phyloP scores from a whole-genome alignment of 2,888 invertebrate genomes.

The Atethmia centrago region DNA sequence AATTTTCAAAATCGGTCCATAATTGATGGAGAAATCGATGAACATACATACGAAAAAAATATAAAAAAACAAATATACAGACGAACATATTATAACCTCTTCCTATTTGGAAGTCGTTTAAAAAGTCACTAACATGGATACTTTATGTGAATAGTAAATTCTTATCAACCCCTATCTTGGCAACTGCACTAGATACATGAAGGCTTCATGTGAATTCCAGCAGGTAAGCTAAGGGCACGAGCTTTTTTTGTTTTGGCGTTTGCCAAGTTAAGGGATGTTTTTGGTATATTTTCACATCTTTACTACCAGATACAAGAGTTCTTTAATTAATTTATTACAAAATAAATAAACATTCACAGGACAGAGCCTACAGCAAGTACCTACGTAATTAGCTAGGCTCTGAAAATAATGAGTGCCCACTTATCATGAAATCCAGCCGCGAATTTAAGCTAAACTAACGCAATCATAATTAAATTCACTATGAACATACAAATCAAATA shows the following conservation, averaged over 20 bases:
- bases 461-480: neutral
- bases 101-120: no score
- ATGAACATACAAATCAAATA: neutral
- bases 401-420: slow-evolving; percentile 8
- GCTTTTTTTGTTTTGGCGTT: neutral
- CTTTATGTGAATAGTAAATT: no score
- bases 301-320: no score
- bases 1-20: no score
- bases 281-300: neutral
- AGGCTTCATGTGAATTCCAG: neutral
- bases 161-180: no score
- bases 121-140: no score
- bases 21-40: no score
- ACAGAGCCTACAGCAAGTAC: neutral
- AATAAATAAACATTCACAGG: neutral
- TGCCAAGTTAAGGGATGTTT: neutral
- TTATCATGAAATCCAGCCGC: slow-evolving; percentile 18
- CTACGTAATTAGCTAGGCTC: neutral
- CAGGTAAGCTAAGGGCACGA: neutral
- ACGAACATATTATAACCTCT: no score
- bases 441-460: neutral
- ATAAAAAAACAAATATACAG: no score
- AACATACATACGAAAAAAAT: no score
- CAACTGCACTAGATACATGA: no score
- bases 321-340: neutral